Percentiles rank a stretch among this genome's conserved stretches.
Conservation (phyloP, 1,140 invertebrate genomes). For the Daktulosphaira vitifoliae region DNA sequence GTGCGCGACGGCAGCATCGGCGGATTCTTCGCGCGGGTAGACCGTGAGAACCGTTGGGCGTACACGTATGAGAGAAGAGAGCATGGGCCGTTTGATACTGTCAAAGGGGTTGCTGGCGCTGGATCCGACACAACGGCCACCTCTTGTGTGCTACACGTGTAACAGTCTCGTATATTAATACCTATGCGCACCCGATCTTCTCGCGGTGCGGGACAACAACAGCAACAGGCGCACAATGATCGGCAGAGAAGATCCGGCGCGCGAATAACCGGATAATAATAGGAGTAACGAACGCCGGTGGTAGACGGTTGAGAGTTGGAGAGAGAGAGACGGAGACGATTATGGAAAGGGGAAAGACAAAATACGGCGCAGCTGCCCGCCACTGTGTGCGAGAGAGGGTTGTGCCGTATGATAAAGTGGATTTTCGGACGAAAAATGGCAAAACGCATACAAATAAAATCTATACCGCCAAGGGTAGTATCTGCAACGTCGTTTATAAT, state of each 20-base stretch:
- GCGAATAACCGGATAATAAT: no score
- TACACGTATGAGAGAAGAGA: no score
- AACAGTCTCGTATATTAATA: no score
- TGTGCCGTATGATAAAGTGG: slow-evolving; percentile 27
- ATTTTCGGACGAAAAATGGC: slow-evolving; percentile 16
- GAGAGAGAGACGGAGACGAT: background rate
- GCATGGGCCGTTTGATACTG: slow-evolving; percentile 22
- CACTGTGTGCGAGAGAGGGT: slow-evolving; percentile 15
- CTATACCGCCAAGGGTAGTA: no score
- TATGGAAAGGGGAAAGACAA: background rate
- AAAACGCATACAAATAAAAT: background rate
- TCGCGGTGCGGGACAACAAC: no score
- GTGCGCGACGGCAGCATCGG: background rate
- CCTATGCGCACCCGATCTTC: no score
- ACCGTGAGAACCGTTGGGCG: slow-evolving; percentile 17
- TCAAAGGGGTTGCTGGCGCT: slow-evolving; percentile 8
- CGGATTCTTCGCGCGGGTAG: background rate
- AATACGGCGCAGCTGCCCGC: slow-evolving; percentile 18
- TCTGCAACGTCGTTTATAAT: no score
- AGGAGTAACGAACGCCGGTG: no score
- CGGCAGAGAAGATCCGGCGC: background rate
- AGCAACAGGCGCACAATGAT: background rate
- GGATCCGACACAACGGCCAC: background rate
- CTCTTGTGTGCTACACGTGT: no score
- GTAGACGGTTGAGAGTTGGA: background rate